Evolutionary conservation across 2,888 invertebrate species (phyloP).

Genomic region (Troglohyphantes excavatus): DNA sequence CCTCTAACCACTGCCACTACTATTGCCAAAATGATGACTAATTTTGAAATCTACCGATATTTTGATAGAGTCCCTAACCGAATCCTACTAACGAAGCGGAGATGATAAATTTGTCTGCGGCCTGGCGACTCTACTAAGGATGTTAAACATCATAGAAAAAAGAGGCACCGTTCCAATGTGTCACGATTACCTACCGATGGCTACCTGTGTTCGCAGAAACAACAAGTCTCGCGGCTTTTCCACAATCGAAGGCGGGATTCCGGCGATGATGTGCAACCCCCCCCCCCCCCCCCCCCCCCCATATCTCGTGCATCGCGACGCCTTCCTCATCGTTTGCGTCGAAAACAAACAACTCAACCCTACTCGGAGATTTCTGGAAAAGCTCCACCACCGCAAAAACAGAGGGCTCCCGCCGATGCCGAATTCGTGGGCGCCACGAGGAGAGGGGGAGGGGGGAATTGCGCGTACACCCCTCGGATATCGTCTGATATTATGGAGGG

Average conservation of each 20-base stretch:
- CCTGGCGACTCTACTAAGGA: too few species aligned
- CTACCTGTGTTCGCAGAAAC: slow-evolving; percentile 68
- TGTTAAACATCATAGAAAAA: too few species aligned
- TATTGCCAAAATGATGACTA: too few species aligned
- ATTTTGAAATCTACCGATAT: too few species aligned
- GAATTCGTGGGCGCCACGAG: slow-evolving; percentile 59
- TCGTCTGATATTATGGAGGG: background rate
- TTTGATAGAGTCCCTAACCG: too few species aligned
- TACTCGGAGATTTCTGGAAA: slow-evolving; percentile 13
- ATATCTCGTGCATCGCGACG: slow-evolving; percentile 28
- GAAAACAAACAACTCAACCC: background rate
- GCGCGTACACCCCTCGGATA: background rate
- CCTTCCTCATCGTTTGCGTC: slow-evolving; percentile 18
- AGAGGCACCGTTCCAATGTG: background rate
- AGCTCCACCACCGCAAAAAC: slow-evolving; percentile 19
- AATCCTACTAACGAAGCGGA: too few species aligned
- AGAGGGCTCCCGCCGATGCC: background rate
- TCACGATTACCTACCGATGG: slow-evolving; percentile 44
- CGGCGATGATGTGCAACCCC: too few species aligned
- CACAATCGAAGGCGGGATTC: background rate
- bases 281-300: too few species aligned
- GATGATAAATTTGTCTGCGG: too few species aligned
- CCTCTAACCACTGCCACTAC: too few species aligned
- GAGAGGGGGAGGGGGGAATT: too few species aligned
- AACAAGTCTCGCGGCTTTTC: slow-evolving; percentile 28